Conservation (phyloP, 1,140 invertebrate species). For the Anoplolepis gracilipes region DNA sequence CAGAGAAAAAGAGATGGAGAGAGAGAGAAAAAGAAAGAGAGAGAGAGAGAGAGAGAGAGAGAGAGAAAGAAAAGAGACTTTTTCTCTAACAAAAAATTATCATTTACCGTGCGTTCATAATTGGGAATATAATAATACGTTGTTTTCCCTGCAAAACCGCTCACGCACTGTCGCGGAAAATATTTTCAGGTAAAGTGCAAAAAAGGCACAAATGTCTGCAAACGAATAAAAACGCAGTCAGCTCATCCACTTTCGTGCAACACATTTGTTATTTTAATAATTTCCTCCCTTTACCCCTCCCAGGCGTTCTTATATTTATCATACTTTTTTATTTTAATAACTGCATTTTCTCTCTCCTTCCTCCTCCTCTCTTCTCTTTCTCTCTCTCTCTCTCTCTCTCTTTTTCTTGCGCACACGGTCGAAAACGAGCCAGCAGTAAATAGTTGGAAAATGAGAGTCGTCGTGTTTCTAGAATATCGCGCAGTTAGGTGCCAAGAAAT, state of each 20-base stretch:
- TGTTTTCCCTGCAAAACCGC: slow-evolving; percentile 21
- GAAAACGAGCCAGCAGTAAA: slow-evolving; percentile 70
- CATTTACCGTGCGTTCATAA: slow-evolving; percentile 20
- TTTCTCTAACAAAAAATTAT: neutral
- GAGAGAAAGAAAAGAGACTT: no score
- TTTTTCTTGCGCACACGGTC: slow-evolving; percentile 28
- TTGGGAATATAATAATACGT: slow-evolving; percentile 48
- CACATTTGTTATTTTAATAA: slow-evolving; percentile 75
- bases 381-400: slow-evolving; percentile 11
- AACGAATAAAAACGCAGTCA: slow-evolving; percentile 53
- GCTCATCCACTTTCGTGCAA: slow-evolving; percentile 52
- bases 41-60: no score
- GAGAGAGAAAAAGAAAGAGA: no score
- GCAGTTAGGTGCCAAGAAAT: slow-evolving; percentile 68
- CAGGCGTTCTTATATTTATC: slow-evolving; percentile 70
- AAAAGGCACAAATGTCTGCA: slow-evolving; percentile 41
- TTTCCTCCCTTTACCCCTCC: neutral
- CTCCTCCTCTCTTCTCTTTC: neutral
- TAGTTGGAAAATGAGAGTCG: slow-evolving; percentile 73
- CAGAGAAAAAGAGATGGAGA: no score
- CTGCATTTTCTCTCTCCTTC: slow-evolving; percentile 26
- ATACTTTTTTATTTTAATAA: slow-evolving; percentile 64
- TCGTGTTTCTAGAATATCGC: slow-evolving; percentile 73
- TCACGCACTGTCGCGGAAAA: slow-evolving; percentile 46
- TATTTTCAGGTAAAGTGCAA: slow-evolving; percentile 47